Base-by-base conservation (phyloP, 2,113 vertebrate genomes). In the Hoplias malabaricus region DNA sequence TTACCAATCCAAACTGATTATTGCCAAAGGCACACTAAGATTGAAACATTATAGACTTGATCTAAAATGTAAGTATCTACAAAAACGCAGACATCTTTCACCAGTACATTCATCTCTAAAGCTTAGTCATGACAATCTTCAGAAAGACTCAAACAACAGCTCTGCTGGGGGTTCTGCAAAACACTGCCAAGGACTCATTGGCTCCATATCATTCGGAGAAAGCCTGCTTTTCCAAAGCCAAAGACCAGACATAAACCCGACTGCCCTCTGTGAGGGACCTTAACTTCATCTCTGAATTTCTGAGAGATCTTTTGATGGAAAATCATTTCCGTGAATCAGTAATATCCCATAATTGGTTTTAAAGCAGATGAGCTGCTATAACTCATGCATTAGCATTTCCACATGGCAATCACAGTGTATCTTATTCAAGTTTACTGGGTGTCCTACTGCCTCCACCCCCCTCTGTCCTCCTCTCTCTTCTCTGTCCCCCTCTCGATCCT, bases 191-290 rank as follows among this genome's bases (percentile, higher is more conserved):
- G 43, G 69, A 56, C 59, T 65, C 36, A 66, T 73, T 27, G 33
- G 25, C 46, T 73, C 25, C 7, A 38, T 36, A 34, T 43, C 46
- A 43, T 71, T 73, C 61, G 46, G 10, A 78, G n/a, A 56, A 63
- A 78, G 48, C 3, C 2, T 33, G 12, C 53, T 11, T 61, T 46
- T 73, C 23, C 23, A 72, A 54, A 54, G 5, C 8, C 46, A 56
- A 23, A 62, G 29, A 71, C 68, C 43, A n/a, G 66, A 77, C 38
- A 71, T 7, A n/a, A n/a, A 40, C 13, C 53, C 40, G n/a, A 36
- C 38, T 66, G 46, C 9, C 29, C 14, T 78, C 42, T 78, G 34
- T n/a, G n/a, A 53, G 14, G 21, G 14, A 38, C 19, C 23, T 56
- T 71, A 48, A 16, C 33, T 70, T 23, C 16, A 33, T 56, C 48